phyloP scores from a whole-genome alignment of 2,888 invertebrate genomes.

The Diplolepis rosae region DNA sequence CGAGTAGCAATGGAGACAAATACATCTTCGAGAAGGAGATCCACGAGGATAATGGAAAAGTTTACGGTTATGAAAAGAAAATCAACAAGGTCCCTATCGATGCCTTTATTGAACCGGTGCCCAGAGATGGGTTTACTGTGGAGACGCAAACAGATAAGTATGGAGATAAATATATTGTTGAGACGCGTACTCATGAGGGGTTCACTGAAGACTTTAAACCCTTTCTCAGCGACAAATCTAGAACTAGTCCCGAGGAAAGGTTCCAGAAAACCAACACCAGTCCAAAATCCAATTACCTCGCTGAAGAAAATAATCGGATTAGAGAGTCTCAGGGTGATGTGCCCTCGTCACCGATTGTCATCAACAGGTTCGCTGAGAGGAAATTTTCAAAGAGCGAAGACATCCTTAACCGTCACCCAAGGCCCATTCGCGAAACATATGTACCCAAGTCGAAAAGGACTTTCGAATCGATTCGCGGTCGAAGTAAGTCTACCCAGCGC shows the following conservation, averaged over 20 bases:
- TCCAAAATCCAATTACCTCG: conserved; percentile 43
- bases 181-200: conserved; percentile 65
- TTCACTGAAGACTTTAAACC: conserved; percentile 65
- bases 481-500: conserved; percentile 69
- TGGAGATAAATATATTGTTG: conserved; percentile 69
- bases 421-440: conserved; percentile 51
- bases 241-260: conserved; percentile 62
- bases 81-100: conserved; percentile 75
- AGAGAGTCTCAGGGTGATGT: conserved; percentile 45
- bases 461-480: conserved; percentile 64
- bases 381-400: conserved; percentile 68
- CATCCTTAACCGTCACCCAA: conserved; percentile 59
- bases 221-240: conserved; percentile 60
- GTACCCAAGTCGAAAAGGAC: conserved; percentile 63
- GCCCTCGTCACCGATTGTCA: conserved; percentile 54
- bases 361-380: conserved; percentile 60
- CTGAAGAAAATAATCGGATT: conserved; percentile 43
- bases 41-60: conserved; percentile 71
- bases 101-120: conserved; percentile 71
- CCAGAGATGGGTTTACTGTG: conserved; percentile 64
- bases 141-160: conserved; percentile 68
- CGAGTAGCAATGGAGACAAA: conserved; percentile 69
- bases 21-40: conserved; percentile 71
- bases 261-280: conserved; percentile 46
- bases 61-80: conserved; percentile 71